Conservation (phyloP, 2,888 invertebrate species). For the Sylvicola cinctus region DNA sequence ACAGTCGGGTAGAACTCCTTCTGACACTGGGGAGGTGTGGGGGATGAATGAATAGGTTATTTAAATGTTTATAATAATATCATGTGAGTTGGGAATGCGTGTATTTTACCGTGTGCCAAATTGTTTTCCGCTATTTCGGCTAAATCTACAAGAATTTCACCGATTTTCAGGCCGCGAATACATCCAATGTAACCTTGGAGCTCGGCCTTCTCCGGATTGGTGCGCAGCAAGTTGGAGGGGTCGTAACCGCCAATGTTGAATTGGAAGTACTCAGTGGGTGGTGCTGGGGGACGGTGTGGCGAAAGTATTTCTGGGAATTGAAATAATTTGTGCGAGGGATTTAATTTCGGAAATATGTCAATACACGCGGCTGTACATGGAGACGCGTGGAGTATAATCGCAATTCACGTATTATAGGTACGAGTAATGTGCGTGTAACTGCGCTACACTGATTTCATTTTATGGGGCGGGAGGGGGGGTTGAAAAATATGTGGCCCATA, state of each 20-base stretch:
- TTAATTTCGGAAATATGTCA: conserved; percentile 2
- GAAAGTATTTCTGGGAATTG: conserved; percentile 53
- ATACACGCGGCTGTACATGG: conserved; percentile 2
- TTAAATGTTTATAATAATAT: not conserved
- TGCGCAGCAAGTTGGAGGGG: conserved; percentile 42
- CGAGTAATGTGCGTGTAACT: no score
- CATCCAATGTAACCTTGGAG: conserved; percentile 69
- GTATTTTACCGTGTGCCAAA: conserved; percentile 40
- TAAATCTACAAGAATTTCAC: conserved; percentile 56
- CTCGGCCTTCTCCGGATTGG: conserved; percentile 27
- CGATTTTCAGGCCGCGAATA: conserved; percentile 70
- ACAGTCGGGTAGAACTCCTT: conserved; percentile 60
- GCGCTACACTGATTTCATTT: no score
- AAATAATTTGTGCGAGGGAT: not conserved
- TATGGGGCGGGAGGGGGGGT: no score
- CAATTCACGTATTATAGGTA: no score
- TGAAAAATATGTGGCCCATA: no score
- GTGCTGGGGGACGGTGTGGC: conserved; percentile 73
- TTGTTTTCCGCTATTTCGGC: conserved; percentile 46
- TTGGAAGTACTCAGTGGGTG: conserved; percentile 77
- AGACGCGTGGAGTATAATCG: no score
- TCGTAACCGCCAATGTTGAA: conserved; percentile 74
- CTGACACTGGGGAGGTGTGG: conserved; percentile 25
- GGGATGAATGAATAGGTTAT: conserved; percentile 3
- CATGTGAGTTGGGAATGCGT: not conserved